Evolutionary conservation across 2,113 vertebrate genomes (phyloP), one percentile per base, ranked within the genome.

Genomic region (Oncorhynchus nerka): DNA sequence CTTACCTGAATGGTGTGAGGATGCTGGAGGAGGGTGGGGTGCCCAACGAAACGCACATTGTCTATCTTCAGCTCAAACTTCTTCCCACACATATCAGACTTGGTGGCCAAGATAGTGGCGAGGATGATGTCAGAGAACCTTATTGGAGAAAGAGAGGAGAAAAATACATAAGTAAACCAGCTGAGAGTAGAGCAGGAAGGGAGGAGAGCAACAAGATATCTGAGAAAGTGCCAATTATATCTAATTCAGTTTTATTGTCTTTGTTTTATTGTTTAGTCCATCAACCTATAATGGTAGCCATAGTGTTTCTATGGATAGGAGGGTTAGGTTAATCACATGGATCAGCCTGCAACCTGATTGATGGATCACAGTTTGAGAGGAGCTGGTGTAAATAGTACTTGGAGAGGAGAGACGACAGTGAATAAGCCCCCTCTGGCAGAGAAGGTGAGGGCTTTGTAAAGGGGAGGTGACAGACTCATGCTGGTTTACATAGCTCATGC

Each of bases 11-110:
- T 91, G 65, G 95, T 95, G 0, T 95, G 91, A 4, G 94, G 95
- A 45, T 97, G 95, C 88, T 99, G 97, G 4, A 99, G 94, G 65
- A 98, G 89, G 0, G 98, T 99, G 0, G 98, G 97, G 71, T 99
- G 98, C 7, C 98, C 98, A 65, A 99, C 97, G 82, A 99, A 99
- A 59, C 97, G 95, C 85, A 99, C 96, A 0, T 98, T 98, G 83
- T 99, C 98, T 0, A 99, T 99, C 95, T 99, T 99, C 94, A 99
- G 84, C 73, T 99, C 98, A 92, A 99, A 99, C 88, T 98, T 99
- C 84, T 97, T 98, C 69, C 98, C 97, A 74, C 97, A 99, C 93
- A 99, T 99, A 71, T 99, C 98, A 8, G 97, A 98, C 83, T 99
- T 99, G 77, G 98, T 99, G 79, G 98, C 98, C 91, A 99, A 88